phyloP scores from a whole-genome alignment of 1,140 invertebrate genomes.

The Branchinecta lynchi region DNA sequence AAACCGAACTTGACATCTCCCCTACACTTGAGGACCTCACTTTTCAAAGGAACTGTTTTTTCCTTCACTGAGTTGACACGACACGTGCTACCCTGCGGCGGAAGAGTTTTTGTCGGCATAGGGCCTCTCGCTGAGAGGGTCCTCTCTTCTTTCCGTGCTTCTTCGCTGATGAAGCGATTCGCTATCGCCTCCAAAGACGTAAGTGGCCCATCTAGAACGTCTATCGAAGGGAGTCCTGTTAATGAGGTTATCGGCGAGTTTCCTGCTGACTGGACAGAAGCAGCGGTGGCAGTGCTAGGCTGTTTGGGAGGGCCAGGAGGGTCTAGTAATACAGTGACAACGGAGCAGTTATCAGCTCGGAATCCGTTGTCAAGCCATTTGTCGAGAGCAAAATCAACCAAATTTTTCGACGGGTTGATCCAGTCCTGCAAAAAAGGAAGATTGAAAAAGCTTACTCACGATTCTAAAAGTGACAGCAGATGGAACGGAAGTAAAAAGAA shows the following conservation, averaged over 20 bases:
- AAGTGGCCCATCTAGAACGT: not conserved
- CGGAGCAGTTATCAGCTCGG: slow-evolving; percentile 87
- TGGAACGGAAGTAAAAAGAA: not conserved
- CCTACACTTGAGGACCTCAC: no score
- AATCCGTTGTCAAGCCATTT: slow-evolving; percentile 55
- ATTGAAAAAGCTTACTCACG: not conserved
- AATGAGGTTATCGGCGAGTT: not conserved
- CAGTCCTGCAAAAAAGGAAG: slow-evolving; percentile 32
- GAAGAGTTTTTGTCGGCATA: not conserved
- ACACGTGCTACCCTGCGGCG: not conserved
- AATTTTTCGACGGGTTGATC: slow-evolving; percentile 75
- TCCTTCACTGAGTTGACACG: not conserved
- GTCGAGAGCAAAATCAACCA: slow-evolving; percentile 63
- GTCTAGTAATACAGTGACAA: slow-evolving; percentile 80
- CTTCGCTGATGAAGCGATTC: not conserved
- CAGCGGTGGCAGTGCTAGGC: not conserved
- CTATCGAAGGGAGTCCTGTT: not conserved
- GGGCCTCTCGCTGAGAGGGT: not conserved
- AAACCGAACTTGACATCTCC: no score
- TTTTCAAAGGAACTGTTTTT: not conserved
- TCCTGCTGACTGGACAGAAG: not conserved
- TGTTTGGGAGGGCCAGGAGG: slow-evolving; percentile 57
- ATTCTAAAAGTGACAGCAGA: slow-evolving; percentile 12
- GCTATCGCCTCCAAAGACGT: not conserved
- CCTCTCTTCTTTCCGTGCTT: not conserved